Evolutionary conservation across 2,797 vertebrate genomes (phyloP), one percentile per base, ranked within the genome.

Genomic region (Podarcis lilfordi): DNA sequence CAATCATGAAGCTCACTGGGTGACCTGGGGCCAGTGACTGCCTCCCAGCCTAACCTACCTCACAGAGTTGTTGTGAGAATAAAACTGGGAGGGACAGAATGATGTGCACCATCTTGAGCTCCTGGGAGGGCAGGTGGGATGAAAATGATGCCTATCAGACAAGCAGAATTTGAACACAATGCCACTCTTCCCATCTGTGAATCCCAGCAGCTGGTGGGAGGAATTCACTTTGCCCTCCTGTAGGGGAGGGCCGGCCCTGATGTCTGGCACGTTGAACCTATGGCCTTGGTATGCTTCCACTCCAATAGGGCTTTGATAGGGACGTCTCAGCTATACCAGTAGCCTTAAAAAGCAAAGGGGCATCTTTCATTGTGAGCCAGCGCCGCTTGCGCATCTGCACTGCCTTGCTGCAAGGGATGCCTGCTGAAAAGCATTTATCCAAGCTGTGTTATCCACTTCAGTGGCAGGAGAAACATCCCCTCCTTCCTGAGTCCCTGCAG

Each of bases 401-500:
- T 21, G 35, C 76, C 29, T 27, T 76, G 43, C 59, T 8, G 59
- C 32, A 64, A 84, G 55, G 8, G 21, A 15, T 64, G 66, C 55
- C 29, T 85, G 35, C 45, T 72, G 71, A 69, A 81, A 85, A 69
- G n/a, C 72, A 55, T 55, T 37, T 11, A 5, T 19, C 32, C 9
- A 17, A 5, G 23, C 32, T 45, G n/a, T 45, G 11, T 1, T 74
- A 64, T 37, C 66, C 17, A 2, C 25, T 80, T 88, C 32, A 1
- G 85, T 69, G 66, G 83, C 74, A 80, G 37, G 78, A 45, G 23
- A 55, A 37, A 50, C 40, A 85, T 0, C 68, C 66, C 15, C 43
- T 32, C 6, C 72, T n/a, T 0, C 0, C 86, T 81, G 4, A 2
- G 50, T 79, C 66, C 69, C 43, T 2, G 0, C 0, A 23, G 86